Conservation (phyloP, 2,797 vertebrate genomes). For the Pristis pectinata region DNA sequence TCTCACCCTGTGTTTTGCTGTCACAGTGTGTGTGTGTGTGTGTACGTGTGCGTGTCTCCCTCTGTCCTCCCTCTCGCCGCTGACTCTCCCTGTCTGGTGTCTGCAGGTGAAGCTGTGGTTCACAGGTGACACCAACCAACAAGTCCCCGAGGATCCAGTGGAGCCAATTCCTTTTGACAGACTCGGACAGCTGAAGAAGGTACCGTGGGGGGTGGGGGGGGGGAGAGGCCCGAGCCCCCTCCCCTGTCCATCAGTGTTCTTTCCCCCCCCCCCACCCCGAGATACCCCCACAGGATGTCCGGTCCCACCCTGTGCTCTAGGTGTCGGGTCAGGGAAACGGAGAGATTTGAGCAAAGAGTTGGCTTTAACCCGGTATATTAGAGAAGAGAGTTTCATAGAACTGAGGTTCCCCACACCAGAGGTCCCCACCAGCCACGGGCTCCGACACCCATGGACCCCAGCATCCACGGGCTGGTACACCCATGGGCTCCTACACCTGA, state of each 20-base stretch:
- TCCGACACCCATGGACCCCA: too few relatives aligned
- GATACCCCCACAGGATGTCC: neutral
- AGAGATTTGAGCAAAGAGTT: too few relatives aligned
- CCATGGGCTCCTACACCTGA: too few relatives aligned
- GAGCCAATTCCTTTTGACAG: slow-evolving; percentile 62
- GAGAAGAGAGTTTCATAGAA: too few relatives aligned
- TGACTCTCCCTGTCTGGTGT: slow-evolving; percentile 21
- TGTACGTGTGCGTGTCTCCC: neutral
- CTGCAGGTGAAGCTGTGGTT: slow-evolving; percentile 79
- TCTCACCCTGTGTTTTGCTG: neutral
- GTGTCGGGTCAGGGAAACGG: neutral
- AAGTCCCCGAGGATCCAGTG: slow-evolving; percentile 54
- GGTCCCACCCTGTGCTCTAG: too few relatives aligned
- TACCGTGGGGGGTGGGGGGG: slow-evolving; percentile 42
- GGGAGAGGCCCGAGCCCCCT: neutral
- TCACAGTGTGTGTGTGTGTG: slow-evolving; percentile 12
- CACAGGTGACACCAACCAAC: slow-evolving; percentile 51
- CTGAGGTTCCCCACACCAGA: too few relatives aligned
- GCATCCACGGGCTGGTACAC: too few relatives aligned
- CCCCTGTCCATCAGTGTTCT: neutral
- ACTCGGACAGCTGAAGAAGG: slow-evolving; percentile 65
- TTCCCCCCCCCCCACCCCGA: neutral
- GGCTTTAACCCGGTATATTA: too few relatives aligned
- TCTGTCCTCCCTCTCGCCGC: neutral
- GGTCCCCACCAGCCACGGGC: too few relatives aligned